Percentiles rank a stretch among this genome's conserved stretches.
Evolutionary conservation across 1,140 invertebrate genomes (phyloP).

Genomic region (Cheumatopsyche charites): DNA sequence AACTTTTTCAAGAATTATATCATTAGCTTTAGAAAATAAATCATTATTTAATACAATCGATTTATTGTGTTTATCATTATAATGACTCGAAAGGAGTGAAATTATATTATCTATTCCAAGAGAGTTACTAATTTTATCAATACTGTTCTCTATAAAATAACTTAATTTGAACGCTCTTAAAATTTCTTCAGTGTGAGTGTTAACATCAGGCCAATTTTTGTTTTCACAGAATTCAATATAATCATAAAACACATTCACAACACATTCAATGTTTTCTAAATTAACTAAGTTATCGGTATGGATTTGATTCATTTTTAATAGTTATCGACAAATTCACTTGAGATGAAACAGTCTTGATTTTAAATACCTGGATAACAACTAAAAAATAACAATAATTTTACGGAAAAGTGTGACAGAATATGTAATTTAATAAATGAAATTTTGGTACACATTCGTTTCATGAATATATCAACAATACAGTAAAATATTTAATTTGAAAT

Average conservation of each 20-base stretch:
- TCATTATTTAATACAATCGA: conserved; percentile 46
- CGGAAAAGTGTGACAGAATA: background rate
- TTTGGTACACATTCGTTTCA: background rate
- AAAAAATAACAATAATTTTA: background rate
- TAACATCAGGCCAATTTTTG: conserved; percentile 56
- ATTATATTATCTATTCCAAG: conserved; percentile 23
- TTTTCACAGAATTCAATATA: conserved; percentile 58
- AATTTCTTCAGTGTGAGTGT: conserved; percentile 55
- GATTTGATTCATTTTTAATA: conserved; percentile 35
- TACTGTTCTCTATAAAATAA: conserved; percentile 58
- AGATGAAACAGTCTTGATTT: background rate
- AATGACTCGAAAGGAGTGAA: conserved; percentile 23
- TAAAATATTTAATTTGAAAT: background rate
- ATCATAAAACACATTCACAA: conserved; percentile 58
- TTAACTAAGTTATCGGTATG: background rate
- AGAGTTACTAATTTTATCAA: conserved; percentile 53
- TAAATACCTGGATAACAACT: background rate
- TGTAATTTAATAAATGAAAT: background rate
- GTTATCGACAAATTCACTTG: background rate
- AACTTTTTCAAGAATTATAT: conserved; percentile 53
- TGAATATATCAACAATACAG: background rate
- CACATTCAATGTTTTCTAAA: conserved; percentile 44
- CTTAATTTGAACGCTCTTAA: conserved; percentile 59
- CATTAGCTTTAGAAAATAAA: conserved; percentile 51
- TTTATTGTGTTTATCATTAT: conserved; percentile 26